Conservation (phyloP, 2,797 vertebrate species). For the Kryptolebias ocellatus region DNA sequence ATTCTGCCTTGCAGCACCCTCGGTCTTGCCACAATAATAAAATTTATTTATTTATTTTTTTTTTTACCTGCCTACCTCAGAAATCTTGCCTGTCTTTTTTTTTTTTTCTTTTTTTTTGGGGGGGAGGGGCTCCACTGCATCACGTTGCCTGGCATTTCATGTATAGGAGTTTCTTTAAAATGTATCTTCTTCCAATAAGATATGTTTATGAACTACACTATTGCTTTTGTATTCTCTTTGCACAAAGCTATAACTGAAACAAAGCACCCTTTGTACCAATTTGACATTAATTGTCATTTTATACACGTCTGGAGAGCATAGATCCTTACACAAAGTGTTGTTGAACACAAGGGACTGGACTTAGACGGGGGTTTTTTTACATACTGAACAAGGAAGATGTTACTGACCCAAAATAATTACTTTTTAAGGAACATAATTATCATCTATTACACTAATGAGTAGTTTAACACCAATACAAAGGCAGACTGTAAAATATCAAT, state of each 20-base stretch:
- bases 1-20: constrained; percentile 4
- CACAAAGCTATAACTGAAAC: neutral
- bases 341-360: no score
- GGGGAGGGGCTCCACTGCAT: neutral
- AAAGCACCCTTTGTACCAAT: no score
- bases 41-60: neutral
- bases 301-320: no score
- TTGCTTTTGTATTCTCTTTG: neutral
- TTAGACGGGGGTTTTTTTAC: no score
- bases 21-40: constrained; percentile 6
- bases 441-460: no score
- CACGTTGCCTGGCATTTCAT: neutral
- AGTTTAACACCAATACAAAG: no score
- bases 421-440: no score
- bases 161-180: constrained; percentile 1
- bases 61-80: neutral
- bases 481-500: no score
- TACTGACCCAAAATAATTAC: no score
- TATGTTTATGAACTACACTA: neutral
- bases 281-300: no score
- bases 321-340: no score
- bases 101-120: neutral
- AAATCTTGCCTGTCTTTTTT: neutral
- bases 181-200: neutral
- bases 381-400: no score